Evolutionary conservation across 1,140 invertebrate genomes (phyloP), one percentile per base, ranked within the genome.

Genomic region (Drosophila tristis): DNA sequence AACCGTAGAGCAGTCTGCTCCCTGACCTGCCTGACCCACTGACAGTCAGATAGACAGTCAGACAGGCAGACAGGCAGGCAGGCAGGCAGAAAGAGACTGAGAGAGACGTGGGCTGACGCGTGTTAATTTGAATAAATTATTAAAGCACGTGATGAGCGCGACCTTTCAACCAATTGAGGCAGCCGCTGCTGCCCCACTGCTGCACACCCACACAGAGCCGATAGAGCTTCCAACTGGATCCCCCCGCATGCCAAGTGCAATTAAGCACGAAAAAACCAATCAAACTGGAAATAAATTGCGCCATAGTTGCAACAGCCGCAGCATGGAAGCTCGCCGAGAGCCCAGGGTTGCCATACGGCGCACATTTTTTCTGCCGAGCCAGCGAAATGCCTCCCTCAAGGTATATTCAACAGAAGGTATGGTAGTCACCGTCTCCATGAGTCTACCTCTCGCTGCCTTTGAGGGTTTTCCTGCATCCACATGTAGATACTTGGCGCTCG

Each of bases 41-140:
- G 48, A 25, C 49, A 48, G 50, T 25, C 9, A n/a, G 59, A 65
- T 49, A 26, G 65, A 65, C 63, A 48, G 11, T 25, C 29, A 39
- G 8, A 7, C n/a, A 31, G 60, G 53, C 47, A 54, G 42, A 7
- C 2, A 20, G 29, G 8, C 43, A 51, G 61, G 7, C 23, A 39
- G 8, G 2, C 26, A 31, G 56, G 57, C 55, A 54, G 43, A 13
- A 8, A n/a, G 31, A 15, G 35, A 53, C 54, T 11, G 35, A 9
- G 55, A 16, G 54, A 16, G 73, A 59, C 59, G 55, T 68, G 44
- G 81, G 63, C 67, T 70, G 74, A 82, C 66, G 79, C 68, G 85
- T 89, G 85, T 89, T 89, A 89, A 89, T 89, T 89, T 89, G 85
- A 89, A 89, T 89, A 89, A 89, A 89, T 89, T 89, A 89, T 89